Conservation (phyloP, 2,113 vertebrate species). For the Terrapene triunguis region DNA sequence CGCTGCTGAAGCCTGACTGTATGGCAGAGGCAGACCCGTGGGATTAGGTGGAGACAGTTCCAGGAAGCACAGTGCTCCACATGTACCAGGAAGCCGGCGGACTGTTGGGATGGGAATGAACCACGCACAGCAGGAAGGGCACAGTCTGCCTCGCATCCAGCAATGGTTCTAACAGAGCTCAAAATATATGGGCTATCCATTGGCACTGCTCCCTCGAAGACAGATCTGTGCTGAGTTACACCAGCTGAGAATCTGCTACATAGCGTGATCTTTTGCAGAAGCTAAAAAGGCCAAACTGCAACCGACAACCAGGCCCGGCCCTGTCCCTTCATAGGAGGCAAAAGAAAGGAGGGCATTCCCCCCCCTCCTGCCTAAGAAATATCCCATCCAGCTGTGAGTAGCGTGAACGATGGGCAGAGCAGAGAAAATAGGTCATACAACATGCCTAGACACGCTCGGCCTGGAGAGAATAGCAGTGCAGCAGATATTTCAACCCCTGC, state of each 20-base stretch:
- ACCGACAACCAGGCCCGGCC: too few species aligned
- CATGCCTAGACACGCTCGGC: neutral
- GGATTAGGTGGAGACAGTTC: neutral
- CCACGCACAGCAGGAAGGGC: neutral
- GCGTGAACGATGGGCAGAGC: neutral
- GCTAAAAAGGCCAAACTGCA: neutral
- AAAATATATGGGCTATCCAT: neutral
- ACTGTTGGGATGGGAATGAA: neutral
- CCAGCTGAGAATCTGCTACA: neutral
- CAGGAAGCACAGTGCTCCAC: neutral
- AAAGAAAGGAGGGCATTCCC: neutral
- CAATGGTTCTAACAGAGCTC: neutral
- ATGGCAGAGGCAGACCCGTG: neutral
- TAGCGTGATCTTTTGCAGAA: neutral
- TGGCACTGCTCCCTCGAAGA: neutral
- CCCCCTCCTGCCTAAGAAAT: neutral
- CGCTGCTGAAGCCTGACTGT: fast-evolving
- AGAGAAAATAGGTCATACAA: neutral
- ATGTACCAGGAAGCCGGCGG: fast-evolving
- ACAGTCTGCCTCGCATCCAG: neutral
- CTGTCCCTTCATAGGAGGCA: neutral
- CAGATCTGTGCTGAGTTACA: neutral
- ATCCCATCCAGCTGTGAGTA: neutral
- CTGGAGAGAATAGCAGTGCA: neutral
- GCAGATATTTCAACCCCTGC: neutral